Conservation (phyloP, 2,888 invertebrate genomes). For the Papilio elwesi region DNA sequence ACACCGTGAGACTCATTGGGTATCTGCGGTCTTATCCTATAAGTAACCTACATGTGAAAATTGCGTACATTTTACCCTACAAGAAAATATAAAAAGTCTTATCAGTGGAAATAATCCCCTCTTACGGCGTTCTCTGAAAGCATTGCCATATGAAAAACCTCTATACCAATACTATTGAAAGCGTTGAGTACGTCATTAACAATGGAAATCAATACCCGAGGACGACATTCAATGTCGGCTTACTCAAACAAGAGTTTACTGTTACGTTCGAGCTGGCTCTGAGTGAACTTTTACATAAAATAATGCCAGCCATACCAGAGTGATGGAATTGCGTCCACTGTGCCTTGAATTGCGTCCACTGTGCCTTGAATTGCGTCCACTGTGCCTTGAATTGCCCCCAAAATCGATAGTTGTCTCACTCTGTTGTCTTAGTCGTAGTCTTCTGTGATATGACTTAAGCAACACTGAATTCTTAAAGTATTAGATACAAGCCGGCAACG, state of each 20-base stretch:
- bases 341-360: background rate
- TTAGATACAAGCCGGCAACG: too few relatives aligned
- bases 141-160: slow-evolving; percentile 8
- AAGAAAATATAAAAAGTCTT: background rate
- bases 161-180: slow-evolving; percentile 3
- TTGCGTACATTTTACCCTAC: background rate
- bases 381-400: background rate
- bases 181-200: slow-evolving; percentile 45
- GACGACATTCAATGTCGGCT: slow-evolving; percentile 58
- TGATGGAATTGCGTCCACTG: background rate
- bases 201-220: slow-evolving; percentile 64
- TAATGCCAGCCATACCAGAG: background rate
- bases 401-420: background rate
- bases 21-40: too few relatives aligned
- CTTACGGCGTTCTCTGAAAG: slow-evolving; percentile 6
- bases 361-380: background rate
- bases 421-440: too few relatives aligned
- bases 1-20: too few relatives aligned
- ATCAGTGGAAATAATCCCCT: slow-evolving; percentile 24
- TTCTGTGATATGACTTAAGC: too few relatives aligned
- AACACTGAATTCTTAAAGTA: background rate
- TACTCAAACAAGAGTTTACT: slow-evolving; percentile 43
- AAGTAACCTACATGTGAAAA: too few relatives aligned
- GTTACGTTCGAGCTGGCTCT: slow-evolving; percentile 27
- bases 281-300: background rate